Conservation (phyloP, 2,797 vertebrate species). For the Todus mexicanus region DNA sequence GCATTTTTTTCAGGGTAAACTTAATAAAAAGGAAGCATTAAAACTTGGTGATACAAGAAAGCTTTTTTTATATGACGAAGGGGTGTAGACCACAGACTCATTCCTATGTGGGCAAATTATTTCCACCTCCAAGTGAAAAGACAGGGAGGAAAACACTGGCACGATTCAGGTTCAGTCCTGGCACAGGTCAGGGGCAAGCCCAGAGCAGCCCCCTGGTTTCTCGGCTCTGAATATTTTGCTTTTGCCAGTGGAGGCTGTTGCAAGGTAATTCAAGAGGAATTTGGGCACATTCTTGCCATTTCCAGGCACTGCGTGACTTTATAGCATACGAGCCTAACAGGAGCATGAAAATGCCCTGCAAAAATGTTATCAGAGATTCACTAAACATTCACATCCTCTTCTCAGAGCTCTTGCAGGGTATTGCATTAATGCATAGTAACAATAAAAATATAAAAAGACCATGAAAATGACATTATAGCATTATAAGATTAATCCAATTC, state of each 20-base stretch:
- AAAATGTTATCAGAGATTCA: constrained; percentile 37
- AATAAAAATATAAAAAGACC: constrained; percentile 66
- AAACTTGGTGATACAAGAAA: neutral
- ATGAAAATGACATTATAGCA: constrained; percentile 68
- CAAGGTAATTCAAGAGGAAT: neutral
- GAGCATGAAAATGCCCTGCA: constrained; percentile 31
- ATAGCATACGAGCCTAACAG: neutral
- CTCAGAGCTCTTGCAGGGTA: constrained; percentile 26
- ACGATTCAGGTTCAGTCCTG: neutral
- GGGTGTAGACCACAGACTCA: neutral
- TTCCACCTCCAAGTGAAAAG: neutral
- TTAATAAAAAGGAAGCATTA: neutral
- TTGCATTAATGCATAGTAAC: constrained; percentile 62
- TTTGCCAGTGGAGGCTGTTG: neutral
- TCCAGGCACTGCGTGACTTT: constrained; percentile 8
- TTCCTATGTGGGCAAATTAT: neutral
- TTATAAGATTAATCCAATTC: constrained; percentile 72
- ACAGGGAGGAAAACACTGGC: neutral
- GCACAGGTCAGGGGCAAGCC: neutral
- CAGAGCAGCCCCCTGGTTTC: neutral
- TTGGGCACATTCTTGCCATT: constrained; percentile 19
- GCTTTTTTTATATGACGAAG: neutral
- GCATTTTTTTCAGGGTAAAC: neutral
- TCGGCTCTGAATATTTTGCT: neutral
- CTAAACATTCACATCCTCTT: constrained; percentile 40